Conservation (phyloP, 2,113 vertebrate genomes). For the Hypomesus transpacificus region DNA sequence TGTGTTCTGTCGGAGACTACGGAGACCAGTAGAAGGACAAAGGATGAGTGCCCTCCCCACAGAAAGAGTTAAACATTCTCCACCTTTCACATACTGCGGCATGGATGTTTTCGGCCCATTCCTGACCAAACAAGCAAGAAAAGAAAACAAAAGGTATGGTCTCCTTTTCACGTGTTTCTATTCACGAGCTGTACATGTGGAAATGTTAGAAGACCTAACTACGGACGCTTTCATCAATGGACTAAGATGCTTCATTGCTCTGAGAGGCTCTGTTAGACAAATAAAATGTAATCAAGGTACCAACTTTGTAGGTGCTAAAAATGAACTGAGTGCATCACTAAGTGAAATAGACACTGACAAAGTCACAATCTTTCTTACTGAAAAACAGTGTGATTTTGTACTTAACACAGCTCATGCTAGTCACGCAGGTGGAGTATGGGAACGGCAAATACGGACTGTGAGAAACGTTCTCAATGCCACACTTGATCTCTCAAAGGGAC, state of each 20-base stretch:
- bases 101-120: slow-evolving; percentile 39
- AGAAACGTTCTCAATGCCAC: slow-evolving; percentile 8
- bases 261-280: slow-evolving; percentile 11
- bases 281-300: slow-evolving; percentile 38
- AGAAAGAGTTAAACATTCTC: slow-evolving; percentile 4
- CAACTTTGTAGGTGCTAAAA: slow-evolving; percentile 30
- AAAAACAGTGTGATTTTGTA: slow-evolving; percentile 23
- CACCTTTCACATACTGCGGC: slow-evolving; percentile 6
- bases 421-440: slow-evolving; percentile 31
- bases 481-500: slow-evolving; percentile 3
- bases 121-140: slow-evolving; percentile 12
- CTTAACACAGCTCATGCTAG: slow-evolving; percentile 30
- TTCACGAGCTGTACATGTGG: slow-evolving; percentile 14
- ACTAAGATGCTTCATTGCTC: slow-evolving; percentile 17
- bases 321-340: slow-evolving; percentile 16
- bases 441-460: slow-evolving; percentile 24
- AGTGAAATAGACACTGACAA: slow-evolving; percentile 2
- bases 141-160: slow-evolving; percentile 18
- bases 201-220: slow-evolving; percentile 32
- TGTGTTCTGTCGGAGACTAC: background rate
- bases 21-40: background rate
- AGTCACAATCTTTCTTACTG: background rate
- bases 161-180: slow-evolving; percentile 25
- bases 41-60: slow-evolving; percentile 1
- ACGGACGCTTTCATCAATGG: slow-evolving; percentile 33